A percentile compares a stretch with the other conserved stretches of the same genome.
phyloP scores from a whole-genome alignment of 2,888 invertebrate genomes.

The Pollenia angustigena region DNA sequence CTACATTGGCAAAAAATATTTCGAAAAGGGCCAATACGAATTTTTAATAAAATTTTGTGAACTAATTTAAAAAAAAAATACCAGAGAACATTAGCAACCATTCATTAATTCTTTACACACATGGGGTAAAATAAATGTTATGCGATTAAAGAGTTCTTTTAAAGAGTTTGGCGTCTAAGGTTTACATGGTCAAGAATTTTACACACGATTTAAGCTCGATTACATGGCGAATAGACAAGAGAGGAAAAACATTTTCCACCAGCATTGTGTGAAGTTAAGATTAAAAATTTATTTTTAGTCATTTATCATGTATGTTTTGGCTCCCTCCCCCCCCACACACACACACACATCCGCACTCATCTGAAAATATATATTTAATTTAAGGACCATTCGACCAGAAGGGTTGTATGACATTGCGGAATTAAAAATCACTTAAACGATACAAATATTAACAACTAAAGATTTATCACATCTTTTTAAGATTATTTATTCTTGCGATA shows the following conservation, averaged over 20 bases:
- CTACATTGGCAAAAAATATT: background rate
- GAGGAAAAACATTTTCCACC: slow-evolving; percentile 8
- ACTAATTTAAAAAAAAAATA: background rate
- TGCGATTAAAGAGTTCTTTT: slow-evolving; percentile 4
- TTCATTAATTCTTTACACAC: background rate
- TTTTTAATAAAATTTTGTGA: background rate
- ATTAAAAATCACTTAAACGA: slow-evolving; percentile 68
- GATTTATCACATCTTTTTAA: slow-evolving; percentile 4
- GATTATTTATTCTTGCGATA: slow-evolving; percentile 5
- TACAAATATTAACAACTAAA: slow-evolving; percentile 30
- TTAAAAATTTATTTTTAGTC: slow-evolving; percentile 56
- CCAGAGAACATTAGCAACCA: background rate
- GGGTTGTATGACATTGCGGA: slow-evolving; percentile 50
- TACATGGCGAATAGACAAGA: slow-evolving; percentile 48
- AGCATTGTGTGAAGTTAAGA: slow-evolving; percentile 45
- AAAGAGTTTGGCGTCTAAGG: slow-evolving; percentile 31
- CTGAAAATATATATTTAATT: slow-evolving; percentile 28
- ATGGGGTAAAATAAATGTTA: background rate
- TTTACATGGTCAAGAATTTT: slow-evolving; percentile 61
- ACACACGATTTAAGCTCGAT: slow-evolving; percentile 63
- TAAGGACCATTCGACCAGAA: slow-evolving; percentile 43
- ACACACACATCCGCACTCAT: background rate
- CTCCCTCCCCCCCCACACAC: background rate
- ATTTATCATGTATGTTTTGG: slow-evolving; percentile 58
- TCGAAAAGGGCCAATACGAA: background rate